A percentile compares a stretch with the other conserved stretches of the same genome.
Conservation (phyloP, 2,888 invertebrate genomes). For the Cremastinae sp. region DNA sequence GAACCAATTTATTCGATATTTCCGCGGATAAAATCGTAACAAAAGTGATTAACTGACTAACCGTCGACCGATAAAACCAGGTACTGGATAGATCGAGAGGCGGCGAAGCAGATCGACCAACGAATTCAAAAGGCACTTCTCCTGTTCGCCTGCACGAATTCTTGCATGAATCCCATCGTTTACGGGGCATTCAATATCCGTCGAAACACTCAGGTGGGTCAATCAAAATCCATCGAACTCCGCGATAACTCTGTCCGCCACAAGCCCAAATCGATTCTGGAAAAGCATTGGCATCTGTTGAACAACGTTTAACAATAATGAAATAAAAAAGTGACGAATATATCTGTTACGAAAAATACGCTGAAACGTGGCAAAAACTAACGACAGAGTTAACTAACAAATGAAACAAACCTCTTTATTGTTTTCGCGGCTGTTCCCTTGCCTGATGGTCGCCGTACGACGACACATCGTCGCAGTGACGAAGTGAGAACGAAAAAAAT, state of each 20-base stretch:
- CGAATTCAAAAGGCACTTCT: constrained; percentile 92
- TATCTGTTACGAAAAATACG: not conserved
- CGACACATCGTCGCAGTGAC: constrained; percentile 7
- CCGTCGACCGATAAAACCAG: too few relatives aligned
- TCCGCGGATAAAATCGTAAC: too few relatives aligned
- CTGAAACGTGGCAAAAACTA: not conserved
- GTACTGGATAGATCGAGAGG: constrained; percentile 91
- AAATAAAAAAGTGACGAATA: not conserved
- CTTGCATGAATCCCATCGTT: constrained; percentile 97
- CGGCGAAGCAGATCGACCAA: constrained; percentile 87
- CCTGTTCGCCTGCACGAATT: constrained; percentile 97
- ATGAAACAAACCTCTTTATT: not conserved
- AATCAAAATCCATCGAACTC: constrained; percentile 33
- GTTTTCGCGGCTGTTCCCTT: not conserved
- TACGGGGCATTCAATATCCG: constrained; percentile 94
- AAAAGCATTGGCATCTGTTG: constrained; percentile 46
- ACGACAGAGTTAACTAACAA: not conserved
- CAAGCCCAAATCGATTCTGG: constrained; percentile 2
- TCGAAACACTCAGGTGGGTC: constrained; percentile 73
- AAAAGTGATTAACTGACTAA: too few relatives aligned
- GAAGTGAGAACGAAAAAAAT: constrained; percentile 37
- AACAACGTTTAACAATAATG: constrained; percentile 24
- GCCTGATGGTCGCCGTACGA: not conserved
- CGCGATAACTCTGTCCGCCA: constrained; percentile 1
- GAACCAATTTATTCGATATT: too few relatives aligned